Base-by-base conservation (phyloP, 2,113 vertebrate genomes). In the Lates calcarifer region DNA sequence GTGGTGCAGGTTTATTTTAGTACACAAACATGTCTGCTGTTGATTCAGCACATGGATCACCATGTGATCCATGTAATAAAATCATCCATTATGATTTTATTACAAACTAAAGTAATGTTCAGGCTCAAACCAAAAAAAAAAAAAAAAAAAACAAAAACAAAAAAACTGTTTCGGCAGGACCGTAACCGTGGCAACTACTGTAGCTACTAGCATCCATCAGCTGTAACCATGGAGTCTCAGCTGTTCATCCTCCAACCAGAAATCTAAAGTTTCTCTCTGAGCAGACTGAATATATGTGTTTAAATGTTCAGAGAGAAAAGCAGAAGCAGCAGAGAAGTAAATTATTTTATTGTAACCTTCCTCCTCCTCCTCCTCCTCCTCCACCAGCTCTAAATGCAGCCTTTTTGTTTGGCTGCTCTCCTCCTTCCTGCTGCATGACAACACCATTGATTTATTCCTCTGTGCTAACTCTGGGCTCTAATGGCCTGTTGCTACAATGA, bases 181-280 rank as follows among this genome's bases (percentile, higher is more conserved):
- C 1, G 73, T 87, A 51, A 84, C 89, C 69, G 75, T 81, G 79
- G 79, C 51, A 90, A 90, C 88, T 57, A 49, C 22, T 15, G 29
- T 80, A 20, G 31, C 41, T 20, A 18, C 68, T 11, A 63, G 49
- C 37, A 35, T 81, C 62, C 35, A 39, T 82, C 57, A 51, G 45
- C 3, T 26, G 63, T 76, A 77, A 79, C 82, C 79, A 64, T 72
- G 70, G 43, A 12, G 51, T 43, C 9, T 18, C 18, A 53, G 41
- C 63, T 62, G 61, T 37, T 75, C 18, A 43, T 66, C 26, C 39
- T 51, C 11, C 0, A 13, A 64, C 8, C 62, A 24, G 12, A 26
- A 77, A 74, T 18, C 28, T 5, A 14, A 84, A 78, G 64, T 73
- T 57, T 77, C 15, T 58, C 39, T 31, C n/a, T 18, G 2, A 41